Base-by-base conservation (phyloP, 2,797 vertebrate species). In the Protosalanx chinensis region DNA sequence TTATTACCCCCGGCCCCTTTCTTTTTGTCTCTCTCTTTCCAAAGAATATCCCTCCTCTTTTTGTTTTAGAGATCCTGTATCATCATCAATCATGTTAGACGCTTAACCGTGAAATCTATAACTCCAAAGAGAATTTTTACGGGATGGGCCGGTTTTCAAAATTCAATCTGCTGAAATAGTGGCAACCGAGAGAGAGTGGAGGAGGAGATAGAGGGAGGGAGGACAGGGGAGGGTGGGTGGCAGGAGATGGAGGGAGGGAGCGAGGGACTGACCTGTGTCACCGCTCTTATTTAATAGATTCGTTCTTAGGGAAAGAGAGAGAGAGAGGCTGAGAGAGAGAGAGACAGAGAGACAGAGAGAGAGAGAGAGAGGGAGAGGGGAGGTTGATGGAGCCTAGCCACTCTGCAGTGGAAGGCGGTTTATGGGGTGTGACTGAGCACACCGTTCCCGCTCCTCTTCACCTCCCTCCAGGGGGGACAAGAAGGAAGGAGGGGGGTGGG, bases 331-430 rank as follows among this genome's bases (percentile, higher is more conserved):
- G 65, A 62, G 63, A 41, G 67, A 79, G 37, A 30, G 62, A 71
- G 62, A 56, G 46, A 29, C 37, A 69, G 59, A 33, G 70, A 46
- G 67, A 33, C 62, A 62, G 60, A 51, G 67, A 23, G 62, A 67
- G 64, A 56, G 51, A 23, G 49, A 69, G 59, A 29, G 72, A 56
- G 67, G 32, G 65, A 35, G 72, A 56, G 67, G 33, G 65, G 59
- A 60, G 37, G 67, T 77, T 59, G 72, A 73, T 65, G 2, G 30
- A 78, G 71, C 35, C 30, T 4, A 16, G 46, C 18, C 70, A 15
- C 74, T 81, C 71, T 46, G 75, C 68, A 0, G n/a, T 62, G n/a
- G 10, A 63, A 35, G 64, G 62, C 57, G 70, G 75, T 81, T 81
- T 75, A 77, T 68, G 78, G 67, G 12, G 69, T 32, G 51, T 74